Evolutionary conservation across 2,888 invertebrate genomes (phyloP).

Genomic region (Acleris emargana): DNA sequence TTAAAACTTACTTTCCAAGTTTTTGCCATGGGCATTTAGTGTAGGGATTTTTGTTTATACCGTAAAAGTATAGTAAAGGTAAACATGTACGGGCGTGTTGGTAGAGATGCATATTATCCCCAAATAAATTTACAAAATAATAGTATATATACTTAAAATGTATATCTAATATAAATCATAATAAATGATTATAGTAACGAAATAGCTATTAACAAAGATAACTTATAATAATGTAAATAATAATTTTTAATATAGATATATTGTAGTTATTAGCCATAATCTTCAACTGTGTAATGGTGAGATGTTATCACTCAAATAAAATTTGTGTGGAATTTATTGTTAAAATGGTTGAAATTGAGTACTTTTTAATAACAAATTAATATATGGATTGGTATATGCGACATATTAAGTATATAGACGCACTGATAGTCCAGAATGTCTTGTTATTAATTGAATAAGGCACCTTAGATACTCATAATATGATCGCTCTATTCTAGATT

Average conservation of each 20-base stretch:
- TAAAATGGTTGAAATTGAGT: constrained; percentile 8
- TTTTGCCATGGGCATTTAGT: too few relatives aligned
- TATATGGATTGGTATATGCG: not conserved
- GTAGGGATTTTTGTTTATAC: too few relatives aligned
- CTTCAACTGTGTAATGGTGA: constrained; percentile 15
- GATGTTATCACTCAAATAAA: constrained; percentile 27
- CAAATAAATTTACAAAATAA: not conserved
- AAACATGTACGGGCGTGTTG: too few relatives aligned
- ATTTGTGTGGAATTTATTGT: constrained; percentile 27
- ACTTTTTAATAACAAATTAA: not conserved
- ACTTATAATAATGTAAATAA: constrained; percentile 32
- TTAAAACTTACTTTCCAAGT: too few relatives aligned
- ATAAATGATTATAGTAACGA: constrained; percentile 29
- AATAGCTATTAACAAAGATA: constrained; percentile 38
- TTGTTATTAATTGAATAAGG: too few relatives aligned
- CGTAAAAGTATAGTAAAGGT: too few relatives aligned
- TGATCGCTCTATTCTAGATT: too few relatives aligned
- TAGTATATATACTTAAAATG: constrained; percentile 7
- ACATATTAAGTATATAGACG: too few relatives aligned
- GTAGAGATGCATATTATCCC: not conserved
- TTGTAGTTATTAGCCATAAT: constrained; percentile 15
- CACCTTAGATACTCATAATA: too few relatives aligned
- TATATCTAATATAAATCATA: constrained; percentile 26
- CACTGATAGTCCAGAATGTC: too few relatives aligned
- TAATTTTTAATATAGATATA: constrained; percentile 16